These are phyloP conservation scores for Phyllotreta striolata DNA, from an alignment of 2,888 invertebrate species.

Conservation along the genomic window DNA sequence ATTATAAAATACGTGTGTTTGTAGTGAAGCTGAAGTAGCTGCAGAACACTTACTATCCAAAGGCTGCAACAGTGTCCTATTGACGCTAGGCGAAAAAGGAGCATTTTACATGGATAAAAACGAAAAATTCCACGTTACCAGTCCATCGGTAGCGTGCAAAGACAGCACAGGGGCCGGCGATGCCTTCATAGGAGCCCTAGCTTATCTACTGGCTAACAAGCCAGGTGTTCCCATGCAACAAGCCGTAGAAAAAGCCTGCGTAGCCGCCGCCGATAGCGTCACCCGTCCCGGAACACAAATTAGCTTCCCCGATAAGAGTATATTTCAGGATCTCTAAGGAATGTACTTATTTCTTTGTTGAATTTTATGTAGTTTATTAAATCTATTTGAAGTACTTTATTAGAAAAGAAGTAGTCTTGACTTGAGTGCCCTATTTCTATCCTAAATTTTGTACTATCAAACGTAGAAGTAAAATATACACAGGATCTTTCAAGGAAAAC, in stretches of 20 bases:
- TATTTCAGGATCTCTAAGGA: not conserved
- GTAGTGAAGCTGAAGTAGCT: slow-evolving; percentile 61
- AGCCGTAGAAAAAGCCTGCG: slow-evolving; percentile 76
- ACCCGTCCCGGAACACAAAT: slow-evolving; percentile 83
- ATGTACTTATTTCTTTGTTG: slow-evolving; percentile 1
- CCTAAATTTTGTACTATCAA: no score
- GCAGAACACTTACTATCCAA: slow-evolving; percentile 68
- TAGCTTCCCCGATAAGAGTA: slow-evolving; percentile 66
- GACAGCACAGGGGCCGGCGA: slow-evolving; percentile 97
- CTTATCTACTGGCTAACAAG: slow-evolving; percentile 74
- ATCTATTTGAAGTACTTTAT: no score
- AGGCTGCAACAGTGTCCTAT: slow-evolving; percentile 81
- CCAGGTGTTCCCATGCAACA: slow-evolving; percentile 70
- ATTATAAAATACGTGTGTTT: slow-evolving; percentile 1
- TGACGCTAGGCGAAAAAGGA: slow-evolving; percentile 79
- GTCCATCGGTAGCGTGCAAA: slow-evolving; percentile 73
- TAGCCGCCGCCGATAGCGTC: slow-evolving; percentile 82
- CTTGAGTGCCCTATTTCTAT: no score
- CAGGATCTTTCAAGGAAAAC: no score
- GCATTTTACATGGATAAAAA: slow-evolving; percentile 62
- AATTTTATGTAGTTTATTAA: not conserved
- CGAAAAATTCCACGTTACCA: slow-evolving; percentile 64
- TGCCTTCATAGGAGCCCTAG: slow-evolving; percentile 92
- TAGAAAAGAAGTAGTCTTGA: no score
- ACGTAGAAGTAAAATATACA: no score